Conservation (phyloP, 2,888 invertebrate species). For the Erebia aethiops region DNA sequence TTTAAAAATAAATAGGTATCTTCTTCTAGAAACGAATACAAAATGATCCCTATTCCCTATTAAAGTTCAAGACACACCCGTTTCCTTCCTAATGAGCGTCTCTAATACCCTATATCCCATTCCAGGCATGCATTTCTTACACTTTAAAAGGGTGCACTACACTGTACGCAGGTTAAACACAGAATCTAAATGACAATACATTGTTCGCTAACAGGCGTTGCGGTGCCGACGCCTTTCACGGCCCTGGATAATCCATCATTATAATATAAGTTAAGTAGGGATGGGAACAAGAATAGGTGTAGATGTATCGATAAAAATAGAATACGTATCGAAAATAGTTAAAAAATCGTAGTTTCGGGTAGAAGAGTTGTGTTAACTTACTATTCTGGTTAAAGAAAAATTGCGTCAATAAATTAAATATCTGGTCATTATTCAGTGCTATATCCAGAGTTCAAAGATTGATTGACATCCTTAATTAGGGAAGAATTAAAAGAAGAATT, state of each 20-base stretch:
- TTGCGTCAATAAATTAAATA: too few species aligned
- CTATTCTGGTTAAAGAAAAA: too few species aligned
- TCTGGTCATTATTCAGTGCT: too few species aligned
- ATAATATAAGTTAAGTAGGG: constrained; percentile 50
- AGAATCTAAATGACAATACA: constrained; percentile 74
- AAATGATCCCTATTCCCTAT: not conserved
- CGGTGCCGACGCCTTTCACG: constrained; percentile 71
- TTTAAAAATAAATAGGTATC: too few species aligned
- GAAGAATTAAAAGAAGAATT: too few species aligned
- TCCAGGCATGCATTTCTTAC: constrained; percentile 31
- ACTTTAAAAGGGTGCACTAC: constrained; percentile 23
- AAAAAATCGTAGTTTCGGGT: too few species aligned
- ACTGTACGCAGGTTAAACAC: constrained; percentile 69
- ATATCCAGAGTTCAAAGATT: too few species aligned
- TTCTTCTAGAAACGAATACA: too few species aligned
- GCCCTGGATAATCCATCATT: constrained; percentile 69
- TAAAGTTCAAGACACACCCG: constrained; percentile 3
- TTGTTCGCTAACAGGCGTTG: constrained; percentile 74
- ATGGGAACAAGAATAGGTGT: constrained; percentile 20
- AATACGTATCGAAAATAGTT: not conserved
- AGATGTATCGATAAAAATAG: constrained; percentile 34
- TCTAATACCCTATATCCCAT: constrained; percentile 31
- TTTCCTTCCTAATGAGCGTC: constrained; percentile 17
- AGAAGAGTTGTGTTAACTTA: too few species aligned
- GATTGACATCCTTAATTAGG: too few species aligned